Conservation (phyloP, 2,797 vertebrate species). For the Sandelia bainsii region DNA sequence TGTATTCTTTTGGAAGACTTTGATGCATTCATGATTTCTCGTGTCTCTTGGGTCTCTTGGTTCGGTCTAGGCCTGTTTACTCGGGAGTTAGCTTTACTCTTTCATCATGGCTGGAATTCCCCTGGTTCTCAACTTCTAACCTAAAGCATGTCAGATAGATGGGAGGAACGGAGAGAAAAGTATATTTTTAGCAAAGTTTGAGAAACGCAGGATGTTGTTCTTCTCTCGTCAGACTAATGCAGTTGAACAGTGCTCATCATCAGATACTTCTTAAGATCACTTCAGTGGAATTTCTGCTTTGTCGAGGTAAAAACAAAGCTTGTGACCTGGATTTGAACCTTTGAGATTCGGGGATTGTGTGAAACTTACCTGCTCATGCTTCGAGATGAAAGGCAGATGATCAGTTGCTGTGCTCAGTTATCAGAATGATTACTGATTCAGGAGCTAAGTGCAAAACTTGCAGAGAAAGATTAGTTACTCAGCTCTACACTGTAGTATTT, state of each 20-base stretch:
- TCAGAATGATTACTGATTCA: constrained; percentile 26
- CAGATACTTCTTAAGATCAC: constrained; percentile 27
- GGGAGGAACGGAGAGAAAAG: constrained; percentile 27
- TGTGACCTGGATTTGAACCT: constrained; percentile 28
- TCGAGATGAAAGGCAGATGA: constrained; percentile 13
- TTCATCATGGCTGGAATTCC: constrained; percentile 76
- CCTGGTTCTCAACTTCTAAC: constrained; percentile 59
- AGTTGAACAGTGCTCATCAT: constrained; percentile 37
- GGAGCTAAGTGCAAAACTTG: constrained; percentile 6
- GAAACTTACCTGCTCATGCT: constrained; percentile 21
- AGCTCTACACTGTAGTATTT: not conserved
- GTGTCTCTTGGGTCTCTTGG: constrained; percentile 57
- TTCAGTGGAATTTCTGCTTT: constrained; percentile 35
- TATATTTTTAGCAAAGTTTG: constrained; percentile 40
- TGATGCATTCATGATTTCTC: constrained; percentile 75
- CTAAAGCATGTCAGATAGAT: constrained; percentile 47
- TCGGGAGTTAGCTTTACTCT: constrained; percentile 62
- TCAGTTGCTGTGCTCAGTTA: not conserved
- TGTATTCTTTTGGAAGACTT: constrained; percentile 71
- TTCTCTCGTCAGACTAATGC: constrained; percentile 37
- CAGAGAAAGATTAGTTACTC: not conserved
- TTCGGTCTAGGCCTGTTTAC: constrained; percentile 66
- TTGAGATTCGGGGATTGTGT: not conserved
- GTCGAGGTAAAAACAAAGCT: constrained; percentile 17
- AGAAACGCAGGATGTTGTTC: constrained; percentile 51